Evolutionary conservation across 1,140 invertebrate genomes (phyloP), one percentile per base, ranked within the genome.

Genomic region (Drosophila lacteicornis): DNA sequence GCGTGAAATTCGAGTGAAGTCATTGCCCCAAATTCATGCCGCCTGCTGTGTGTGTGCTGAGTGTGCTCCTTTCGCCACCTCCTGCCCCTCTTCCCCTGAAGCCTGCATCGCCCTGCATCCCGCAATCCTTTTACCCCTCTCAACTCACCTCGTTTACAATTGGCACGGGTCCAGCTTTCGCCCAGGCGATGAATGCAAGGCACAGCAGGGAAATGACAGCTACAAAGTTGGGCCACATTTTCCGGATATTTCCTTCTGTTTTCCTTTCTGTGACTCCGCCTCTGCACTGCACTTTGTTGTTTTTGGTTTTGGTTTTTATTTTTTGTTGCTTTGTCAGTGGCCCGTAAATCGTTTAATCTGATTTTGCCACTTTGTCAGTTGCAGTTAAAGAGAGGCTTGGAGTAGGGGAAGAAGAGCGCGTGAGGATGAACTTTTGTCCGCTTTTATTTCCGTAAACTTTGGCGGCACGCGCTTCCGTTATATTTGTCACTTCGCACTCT

Each of bases 91-190:
- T 38, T 4, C 25, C 17, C 17, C 30, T 33, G 15, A 25, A 43
- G 13, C 65, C 50, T 30, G 43, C 42, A 17, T 50, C n/a, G 30
- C 19, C 47, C 36, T 67, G 22, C 51, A n/a, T 22, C 11, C 25
- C 49, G 51, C 36, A 46, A 55, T 53, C 50, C 38, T n/a, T n/a
- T 42, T 47, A 15, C 19, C 42, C 55, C 42, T 38, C 19, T 33
- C 47, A 74, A 74, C 91, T 92, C 79, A 92, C 91, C 91, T 92
- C 91, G 67, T 92, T 91, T 55, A 92, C 91, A 86, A 86, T 92
- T 92, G 91, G 91, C 91, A 92, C 84, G 27, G 91, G 91, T 81
- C 91, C 91, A 92, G 85, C 75, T 69, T 79, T 74, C 15, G 86
- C 82, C 79, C 79, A 85, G 61, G 82, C 86, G 49, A 91, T 71